Base-by-base conservation (phyloP, 2,888 invertebrate species). In the Leptopterna dolabrata region DNA sequence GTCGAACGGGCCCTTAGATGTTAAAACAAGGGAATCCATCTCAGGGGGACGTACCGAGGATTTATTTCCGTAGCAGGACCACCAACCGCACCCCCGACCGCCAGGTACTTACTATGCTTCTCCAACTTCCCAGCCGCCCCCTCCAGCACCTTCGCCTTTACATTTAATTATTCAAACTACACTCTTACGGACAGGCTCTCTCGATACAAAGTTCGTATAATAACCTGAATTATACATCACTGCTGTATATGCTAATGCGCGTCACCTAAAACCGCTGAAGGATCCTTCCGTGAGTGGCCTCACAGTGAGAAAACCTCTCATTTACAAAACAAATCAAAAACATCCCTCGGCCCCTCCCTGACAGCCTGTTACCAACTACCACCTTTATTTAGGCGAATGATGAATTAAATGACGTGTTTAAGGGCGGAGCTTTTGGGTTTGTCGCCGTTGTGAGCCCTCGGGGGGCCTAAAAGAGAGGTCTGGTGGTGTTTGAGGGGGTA, bases 171-270 rank as follows among this genome's bases (percentile, higher is more conserved):
- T 63, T 63, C 63, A 63, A 63, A 63, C 24, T 24, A 63, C 63
- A 63, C 63, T 63, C 63, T 63, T 63, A 55, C 36, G 73, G 30
- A 30, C 41, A 16, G 19, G 30, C 19, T 73, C 73, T 73, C 73
- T 19, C 30, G 41, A 73, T 73, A 73, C 73, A 73, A 73, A 73
- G 73, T 73, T 73, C 73, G 73, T 73, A 73, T 73, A 73, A 73
- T 73, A 36, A 73, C 73, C 73, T 73, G 73, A 73, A 73, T 73
- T 73, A 73, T 73, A 73, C 73, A 73, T 73, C 73, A 73, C 73
- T 73, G 73, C 63, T 24, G 63, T 63, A 63, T 63, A 63, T 63
- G 63, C 63, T 63, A 63, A 55, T 30, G 6, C 73, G 16, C 36
- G 73, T 36, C 41, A 41, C 73, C n/a, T n/a, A 16, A 73, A 73